Evolutionary conservation across 2,797 vertebrate species (phyloP).

Genomic region (Phoxinus dragarum): DNA sequence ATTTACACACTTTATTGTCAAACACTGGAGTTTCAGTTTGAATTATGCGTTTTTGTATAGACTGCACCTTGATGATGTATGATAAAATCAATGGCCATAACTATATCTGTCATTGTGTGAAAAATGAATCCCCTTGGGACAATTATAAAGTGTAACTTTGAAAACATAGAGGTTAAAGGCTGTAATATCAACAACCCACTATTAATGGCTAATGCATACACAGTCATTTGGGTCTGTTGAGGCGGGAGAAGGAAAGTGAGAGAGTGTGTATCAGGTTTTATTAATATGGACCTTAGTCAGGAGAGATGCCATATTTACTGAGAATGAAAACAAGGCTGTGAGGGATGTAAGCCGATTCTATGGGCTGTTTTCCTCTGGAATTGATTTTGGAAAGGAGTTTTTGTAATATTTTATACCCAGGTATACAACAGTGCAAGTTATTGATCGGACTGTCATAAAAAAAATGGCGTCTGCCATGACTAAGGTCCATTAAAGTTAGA

Average conservation of each 20-base stretch:
- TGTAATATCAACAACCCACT: constrained; percentile 32
- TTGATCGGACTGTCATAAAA: background rate
- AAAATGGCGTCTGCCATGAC: background rate
- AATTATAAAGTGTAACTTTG: background rate
- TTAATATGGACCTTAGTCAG: constrained; percentile 8
- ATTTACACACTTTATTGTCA: background rate
- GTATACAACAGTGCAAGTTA: background rate
- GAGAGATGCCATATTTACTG: constrained; percentile 15
- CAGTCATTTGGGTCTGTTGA: constrained; percentile 18
- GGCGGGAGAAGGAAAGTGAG: background rate
- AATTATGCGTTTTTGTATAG: constrained; percentile 2
- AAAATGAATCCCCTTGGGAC: background rate
- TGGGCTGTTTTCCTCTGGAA: background rate
- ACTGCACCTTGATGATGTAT: constrained; percentile 22
- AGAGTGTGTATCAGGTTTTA: constrained; percentile 35
- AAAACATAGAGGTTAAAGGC: constrained; percentile 6
- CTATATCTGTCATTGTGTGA: background rate
- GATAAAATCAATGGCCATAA: constrained; percentile 6
- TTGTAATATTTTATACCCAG: background rate
- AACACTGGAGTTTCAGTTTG: background rate
- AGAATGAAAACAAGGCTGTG: constrained; percentile 5
- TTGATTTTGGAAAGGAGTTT: background rate
- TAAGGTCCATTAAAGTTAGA: constrained; percentile 18
- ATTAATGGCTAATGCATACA: constrained; percentile 26
- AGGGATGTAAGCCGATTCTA: background rate